A percentile compares a stretch with the other conserved stretches of the same genome.
phyloP scores from a whole-genome alignment of 2,888 invertebrate genomes.

The Bombyx huttoni region DNA sequence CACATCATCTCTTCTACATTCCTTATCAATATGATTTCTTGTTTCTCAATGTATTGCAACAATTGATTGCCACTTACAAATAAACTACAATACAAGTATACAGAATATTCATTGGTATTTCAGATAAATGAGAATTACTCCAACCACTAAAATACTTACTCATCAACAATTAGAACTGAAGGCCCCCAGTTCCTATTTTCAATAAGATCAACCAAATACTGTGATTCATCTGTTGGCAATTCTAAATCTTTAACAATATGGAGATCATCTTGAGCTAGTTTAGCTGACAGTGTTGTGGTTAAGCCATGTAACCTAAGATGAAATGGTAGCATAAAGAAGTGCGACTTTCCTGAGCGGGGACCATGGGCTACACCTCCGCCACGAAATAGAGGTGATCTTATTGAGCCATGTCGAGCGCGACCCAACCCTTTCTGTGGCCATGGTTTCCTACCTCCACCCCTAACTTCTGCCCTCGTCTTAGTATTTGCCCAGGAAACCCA shows the following conservation, averaged over 20 bases:
- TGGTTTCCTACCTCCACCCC: constrained; percentile 93
- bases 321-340: constrained; percentile 95
- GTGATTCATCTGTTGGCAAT: constrained; percentile 85
- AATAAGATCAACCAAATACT: constrained; percentile 84
- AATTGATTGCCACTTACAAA: too few relatives aligned
- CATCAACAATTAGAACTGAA: constrained; percentile 93
- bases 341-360: constrained; percentile 89
- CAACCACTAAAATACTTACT: constrained; percentile 71
- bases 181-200: constrained; percentile 95
- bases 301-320: constrained; percentile 84
- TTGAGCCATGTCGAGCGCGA: constrained; percentile 91
- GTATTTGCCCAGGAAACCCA: constrained; percentile 86
- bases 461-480: constrained; percentile 86
- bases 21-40: too few relatives aligned
- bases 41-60: too few relatives aligned
- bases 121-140: neutral
- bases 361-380: constrained; percentile 92
- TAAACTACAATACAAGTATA: too few relatives aligned
- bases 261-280: constrained; percentile 95
- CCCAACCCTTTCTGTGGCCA: constrained; percentile 98
- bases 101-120: too few relatives aligned
- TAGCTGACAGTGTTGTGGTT: constrained; percentile 86
- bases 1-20: too few relatives aligned
- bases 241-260: constrained; percentile 91
- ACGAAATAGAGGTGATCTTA: constrained; percentile 88